Conservation (phyloP, 30 jellyfish, hydroid and myxozoan species). For the Turritopsis rubra region DNA sequence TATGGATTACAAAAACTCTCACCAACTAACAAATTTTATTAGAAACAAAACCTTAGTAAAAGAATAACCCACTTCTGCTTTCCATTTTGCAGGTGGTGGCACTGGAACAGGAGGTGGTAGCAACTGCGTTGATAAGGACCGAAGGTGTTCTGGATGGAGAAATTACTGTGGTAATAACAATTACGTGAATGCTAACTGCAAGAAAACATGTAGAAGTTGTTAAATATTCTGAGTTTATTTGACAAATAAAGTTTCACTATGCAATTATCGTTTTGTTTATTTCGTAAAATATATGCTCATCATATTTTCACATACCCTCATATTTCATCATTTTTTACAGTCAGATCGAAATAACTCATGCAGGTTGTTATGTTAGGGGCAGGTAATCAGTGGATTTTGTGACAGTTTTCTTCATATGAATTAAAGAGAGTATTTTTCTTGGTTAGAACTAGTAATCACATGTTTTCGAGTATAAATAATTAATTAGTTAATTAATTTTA, state of each 20-base stretch:
- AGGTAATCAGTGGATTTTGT: too few relatives aligned
- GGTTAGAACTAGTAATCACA: too few relatives aligned
- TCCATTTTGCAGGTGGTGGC: conserved; percentile 37
- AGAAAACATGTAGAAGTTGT: neutral
- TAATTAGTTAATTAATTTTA: too few relatives aligned
- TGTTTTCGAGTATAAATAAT: too few relatives aligned
- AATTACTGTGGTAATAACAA: neutral
- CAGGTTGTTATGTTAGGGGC: too few relatives aligned
- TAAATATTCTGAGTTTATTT: neutral
- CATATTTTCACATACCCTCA: too few relatives aligned
- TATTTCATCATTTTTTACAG: too few relatives aligned
- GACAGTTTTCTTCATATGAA: too few relatives aligned
- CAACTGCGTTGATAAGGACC: neutral
- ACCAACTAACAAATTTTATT: neutral
- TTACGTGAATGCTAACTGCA: neutral
- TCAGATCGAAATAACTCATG: too few relatives aligned
- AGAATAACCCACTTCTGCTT: neutral
- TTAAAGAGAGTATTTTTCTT: too few relatives aligned
- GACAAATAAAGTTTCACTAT: neutral
- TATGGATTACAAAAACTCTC: too few relatives aligned
- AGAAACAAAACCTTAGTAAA: conserved; percentile 43
- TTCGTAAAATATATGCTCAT: too few relatives aligned
- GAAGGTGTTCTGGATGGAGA: neutral
- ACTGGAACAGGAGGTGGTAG: conserved; percentile 43
- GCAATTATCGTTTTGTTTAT: neutral